phyloP scores from a whole-genome alignment of 2,113 vertebrate genomes.

The Barbus barbus region DNA sequence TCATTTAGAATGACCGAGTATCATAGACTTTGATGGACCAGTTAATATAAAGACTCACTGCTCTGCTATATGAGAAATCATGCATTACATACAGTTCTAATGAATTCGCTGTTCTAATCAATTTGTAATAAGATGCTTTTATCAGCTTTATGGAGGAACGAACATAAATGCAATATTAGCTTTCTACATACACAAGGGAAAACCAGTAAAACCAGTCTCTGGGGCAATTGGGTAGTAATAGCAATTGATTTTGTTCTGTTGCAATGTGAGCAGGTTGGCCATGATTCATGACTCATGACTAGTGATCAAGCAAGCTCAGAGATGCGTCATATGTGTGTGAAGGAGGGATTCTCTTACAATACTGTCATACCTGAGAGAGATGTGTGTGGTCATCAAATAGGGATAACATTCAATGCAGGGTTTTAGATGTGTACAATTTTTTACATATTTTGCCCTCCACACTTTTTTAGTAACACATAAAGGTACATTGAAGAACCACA shows the following conservation, averaged over 20 bases:
- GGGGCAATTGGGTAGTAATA: background rate
- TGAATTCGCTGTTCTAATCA: too few relatives aligned
- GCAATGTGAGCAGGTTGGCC: slow-evolving; percentile 25
- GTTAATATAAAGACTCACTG: background rate
- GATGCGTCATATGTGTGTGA: too few relatives aligned
- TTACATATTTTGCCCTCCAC: background rate
- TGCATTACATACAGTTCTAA: too few relatives aligned
- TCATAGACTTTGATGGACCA: background rate
- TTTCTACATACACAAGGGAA: background rate
- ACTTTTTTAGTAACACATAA: background rate
- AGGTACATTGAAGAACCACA: background rate
- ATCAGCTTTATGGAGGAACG: background rate
- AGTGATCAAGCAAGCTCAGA: background rate
- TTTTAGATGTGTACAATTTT: background rate
- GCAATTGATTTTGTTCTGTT: background rate
- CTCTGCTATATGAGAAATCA: background rate
- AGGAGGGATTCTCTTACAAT: background rate
- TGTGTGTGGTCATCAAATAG: background rate
- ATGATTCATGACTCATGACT: background rate
- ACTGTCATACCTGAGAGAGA: background rate
- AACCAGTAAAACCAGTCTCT: slow-evolving; percentile 16
- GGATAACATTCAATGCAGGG: background rate
- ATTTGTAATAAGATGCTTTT: too few relatives aligned
- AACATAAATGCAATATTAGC: background rate
- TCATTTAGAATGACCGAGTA: background rate